A percentile compares a stretch with the other conserved stretches of the same genome.
Conservation (phyloP, 2,797 vertebrate genomes). For the Gobio occitaniae region DNA sequence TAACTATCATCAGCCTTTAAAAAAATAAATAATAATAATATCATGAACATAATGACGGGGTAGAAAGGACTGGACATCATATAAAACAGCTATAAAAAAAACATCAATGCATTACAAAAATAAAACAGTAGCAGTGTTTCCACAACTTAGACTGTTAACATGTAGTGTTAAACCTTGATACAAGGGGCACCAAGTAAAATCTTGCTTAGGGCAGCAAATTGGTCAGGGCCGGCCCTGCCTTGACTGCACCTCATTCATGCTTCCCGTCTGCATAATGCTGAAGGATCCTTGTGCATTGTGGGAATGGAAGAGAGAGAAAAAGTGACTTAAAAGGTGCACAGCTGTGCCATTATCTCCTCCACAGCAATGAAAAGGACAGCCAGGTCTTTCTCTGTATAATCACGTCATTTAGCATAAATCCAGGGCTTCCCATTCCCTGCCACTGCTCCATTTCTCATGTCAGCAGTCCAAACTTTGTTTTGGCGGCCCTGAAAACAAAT, state of each 20-base stretch:
- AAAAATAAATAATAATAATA: too few relatives aligned
- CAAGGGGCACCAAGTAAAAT: too few relatives aligned
- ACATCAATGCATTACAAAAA: too few relatives aligned
- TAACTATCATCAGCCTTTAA: too few relatives aligned
- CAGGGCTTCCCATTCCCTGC: constrained; percentile 28
- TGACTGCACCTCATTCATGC: constrained; percentile 13
- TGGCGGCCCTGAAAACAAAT: constrained; percentile 63
- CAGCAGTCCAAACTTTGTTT: constrained; percentile 66
- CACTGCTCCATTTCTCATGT: constrained; percentile 60
- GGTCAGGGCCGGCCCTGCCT: too few relatives aligned
- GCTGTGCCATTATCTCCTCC: constrained; percentile 54
- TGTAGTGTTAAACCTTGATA: too few relatives aligned
- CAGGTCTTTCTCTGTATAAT: constrained; percentile 29
- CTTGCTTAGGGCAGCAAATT: too few relatives aligned
- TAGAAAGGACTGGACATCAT: too few relatives aligned
- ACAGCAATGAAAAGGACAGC: constrained; percentile 52
- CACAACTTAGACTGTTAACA: too few relatives aligned
- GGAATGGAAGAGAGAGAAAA: constrained; percentile 25
- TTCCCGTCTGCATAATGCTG: not conserved
- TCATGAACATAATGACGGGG: too few relatives aligned
- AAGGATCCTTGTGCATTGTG: constrained; percentile 26
- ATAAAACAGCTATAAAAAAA: too few relatives aligned
- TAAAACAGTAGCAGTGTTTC: too few relatives aligned
- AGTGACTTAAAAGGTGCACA: constrained; percentile 43
- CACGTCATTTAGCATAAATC: constrained; percentile 55